Percentiles rank a stretch among this genome's conserved stretches.
Conservation (phyloP, 2,113 vertebrate genomes). For the Gracilinanus agilis region DNA sequence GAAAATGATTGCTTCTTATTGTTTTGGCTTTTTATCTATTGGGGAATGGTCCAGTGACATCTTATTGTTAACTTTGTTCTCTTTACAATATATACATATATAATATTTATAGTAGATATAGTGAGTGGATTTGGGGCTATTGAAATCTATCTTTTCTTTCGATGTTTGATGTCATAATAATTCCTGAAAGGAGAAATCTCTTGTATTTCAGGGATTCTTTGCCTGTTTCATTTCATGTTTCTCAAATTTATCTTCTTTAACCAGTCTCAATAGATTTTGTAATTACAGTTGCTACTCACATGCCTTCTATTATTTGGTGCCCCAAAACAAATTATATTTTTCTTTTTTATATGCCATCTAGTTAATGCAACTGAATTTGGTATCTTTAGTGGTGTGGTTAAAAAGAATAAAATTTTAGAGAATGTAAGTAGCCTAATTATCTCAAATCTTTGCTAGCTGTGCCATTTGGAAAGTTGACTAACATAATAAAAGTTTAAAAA, state of each 20-base stretch:
- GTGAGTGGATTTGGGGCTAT: background rate
- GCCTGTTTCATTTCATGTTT: conserved; percentile 17
- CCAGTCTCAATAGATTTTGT: background rate
- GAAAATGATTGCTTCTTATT: background rate
- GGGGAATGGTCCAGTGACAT: background rate
- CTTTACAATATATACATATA: background rate
- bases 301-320: conserved; percentile 36
- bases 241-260: conserved; percentile 25
- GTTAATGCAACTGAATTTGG: background rate
- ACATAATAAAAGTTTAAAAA: conserved; percentile 50
- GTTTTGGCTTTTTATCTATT: background rate
- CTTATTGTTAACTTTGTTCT: background rate
- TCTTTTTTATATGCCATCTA: conserved; percentile 14
- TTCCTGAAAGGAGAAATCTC: background rate
- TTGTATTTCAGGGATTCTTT: conserved; percentile 31
- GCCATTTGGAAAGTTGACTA: conserved; percentile 53
- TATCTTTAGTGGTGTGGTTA: conserved; percentile 26
- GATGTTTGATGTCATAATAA: background rate
- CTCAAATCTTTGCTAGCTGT: conserved; percentile 23
- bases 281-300: conserved; percentile 10
- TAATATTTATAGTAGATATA: background rate
- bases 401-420: conserved; percentile 53
- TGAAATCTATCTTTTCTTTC: conserved; percentile 21
- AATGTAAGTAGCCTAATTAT: conserved; percentile 39
- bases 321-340: conserved; percentile 29